phyloP scores from a whole-genome alignment of 2,113 vertebrate species.

The Galeopterus variegatus region DNA sequence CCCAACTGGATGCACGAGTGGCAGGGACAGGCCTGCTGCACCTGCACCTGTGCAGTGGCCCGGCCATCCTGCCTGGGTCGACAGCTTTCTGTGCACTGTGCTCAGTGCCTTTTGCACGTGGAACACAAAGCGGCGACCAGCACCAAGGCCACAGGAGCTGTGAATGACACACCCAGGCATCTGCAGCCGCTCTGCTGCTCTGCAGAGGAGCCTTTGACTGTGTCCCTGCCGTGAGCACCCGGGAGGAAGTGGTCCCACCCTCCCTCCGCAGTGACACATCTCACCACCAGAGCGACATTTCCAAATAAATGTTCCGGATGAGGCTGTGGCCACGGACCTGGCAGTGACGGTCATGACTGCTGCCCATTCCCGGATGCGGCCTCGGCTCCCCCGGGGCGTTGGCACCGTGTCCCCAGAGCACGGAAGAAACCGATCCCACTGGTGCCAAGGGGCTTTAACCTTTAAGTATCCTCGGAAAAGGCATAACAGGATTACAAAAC shows the following conservation, averaged over 20 bases:
- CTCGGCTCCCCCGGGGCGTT: background rate
- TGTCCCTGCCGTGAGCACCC: rapidly evolving
- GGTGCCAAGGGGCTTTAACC: background rate
- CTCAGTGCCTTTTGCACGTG: background rate
- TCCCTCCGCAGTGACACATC: background rate
- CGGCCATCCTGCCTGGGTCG: no score
- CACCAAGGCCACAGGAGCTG: background rate
- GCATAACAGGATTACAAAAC: background rate
- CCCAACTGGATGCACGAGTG: no score
- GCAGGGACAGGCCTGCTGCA: no score
- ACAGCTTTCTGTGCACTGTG: background rate
- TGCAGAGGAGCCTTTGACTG: background rate
- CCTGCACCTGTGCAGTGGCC: no score
- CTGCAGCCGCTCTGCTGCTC: background rate
- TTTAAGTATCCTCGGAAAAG: background rate
- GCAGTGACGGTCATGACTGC: background rate
- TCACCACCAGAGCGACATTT: slow-evolving; percentile 11
- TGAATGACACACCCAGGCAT: rapidly evolving
- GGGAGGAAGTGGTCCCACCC: rapidly evolving
- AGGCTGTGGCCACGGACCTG: background rate
- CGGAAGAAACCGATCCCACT: background rate
- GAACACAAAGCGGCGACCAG: background rate
- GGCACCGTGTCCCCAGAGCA: background rate
- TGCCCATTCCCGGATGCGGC: background rate
- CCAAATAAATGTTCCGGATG: background rate